Conservation (phyloP, 2,113 vertebrate species). For the Cyprinodon variegatus region DNA sequence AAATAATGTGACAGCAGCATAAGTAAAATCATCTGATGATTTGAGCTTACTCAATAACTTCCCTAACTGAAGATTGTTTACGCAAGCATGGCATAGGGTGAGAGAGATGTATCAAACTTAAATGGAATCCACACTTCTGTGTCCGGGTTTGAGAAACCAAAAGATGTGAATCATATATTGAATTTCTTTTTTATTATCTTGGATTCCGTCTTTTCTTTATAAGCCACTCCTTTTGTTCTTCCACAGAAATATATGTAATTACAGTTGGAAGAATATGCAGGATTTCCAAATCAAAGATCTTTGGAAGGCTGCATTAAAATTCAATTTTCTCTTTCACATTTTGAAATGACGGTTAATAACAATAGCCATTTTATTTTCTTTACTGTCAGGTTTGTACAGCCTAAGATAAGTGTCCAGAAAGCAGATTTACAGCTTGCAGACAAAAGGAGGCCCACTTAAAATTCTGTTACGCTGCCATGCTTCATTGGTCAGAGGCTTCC, state of each 20-base stretch:
- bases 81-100: neutral
- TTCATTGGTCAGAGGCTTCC: constrained; percentile 40
- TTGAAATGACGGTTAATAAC: neutral
- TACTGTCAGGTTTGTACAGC: constrained; percentile 9
- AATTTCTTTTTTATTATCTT: too few species aligned
- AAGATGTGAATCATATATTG: too few species aligned
- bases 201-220: neutral
- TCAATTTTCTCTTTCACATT: neutral
- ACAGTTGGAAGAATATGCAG: neutral
- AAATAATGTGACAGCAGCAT: neutral
- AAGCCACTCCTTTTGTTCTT: neutral
- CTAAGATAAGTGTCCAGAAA: constrained; percentile 18
- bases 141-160: too few species aligned
- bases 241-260: neutral
- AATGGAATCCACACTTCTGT: neutral
- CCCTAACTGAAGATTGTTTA: neutral
- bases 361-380: neutral
- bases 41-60: neutral
- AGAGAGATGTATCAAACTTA: neutral
- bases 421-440: constrained; percentile 1
- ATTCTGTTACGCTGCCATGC: neutral
- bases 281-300: neutral
- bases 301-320: neutral
- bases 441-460: neutral
- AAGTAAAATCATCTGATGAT: neutral